Percentiles rank a stretch among this genome's conserved stretches.
Evolutionary conservation across 2,888 invertebrate species (phyloP).

Genomic region (Tetrapedia diversipes): DNA sequence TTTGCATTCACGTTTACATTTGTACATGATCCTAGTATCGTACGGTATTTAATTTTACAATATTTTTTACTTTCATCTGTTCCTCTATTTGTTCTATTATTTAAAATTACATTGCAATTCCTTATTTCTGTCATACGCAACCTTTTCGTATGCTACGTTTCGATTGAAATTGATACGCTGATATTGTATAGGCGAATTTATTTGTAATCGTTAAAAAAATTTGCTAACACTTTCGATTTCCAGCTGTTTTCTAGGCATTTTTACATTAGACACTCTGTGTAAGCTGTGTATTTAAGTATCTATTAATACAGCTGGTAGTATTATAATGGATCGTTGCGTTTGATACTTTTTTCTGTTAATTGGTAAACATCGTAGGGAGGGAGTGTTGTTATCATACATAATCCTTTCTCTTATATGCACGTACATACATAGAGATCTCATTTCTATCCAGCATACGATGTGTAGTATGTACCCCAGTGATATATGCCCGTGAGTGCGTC

Average conservation of each 20-base stretch:
- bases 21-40: too few species aligned
- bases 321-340: too few species aligned
- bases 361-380: not conserved
- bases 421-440: conserved; percentile 32
- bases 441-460: conserved; percentile 50
- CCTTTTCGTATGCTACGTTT: too few species aligned
- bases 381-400: not conserved
- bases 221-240: too few species aligned
- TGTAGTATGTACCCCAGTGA: conserved; percentile 74
- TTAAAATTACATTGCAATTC: not conserved
- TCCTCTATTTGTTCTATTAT: not conserved
- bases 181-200: too few species aligned
- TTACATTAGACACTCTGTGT: not conserved
- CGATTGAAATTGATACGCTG: too few species aligned
- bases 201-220: not conserved
- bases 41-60: too few species aligned
- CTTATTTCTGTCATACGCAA: not conserved
- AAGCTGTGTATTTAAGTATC: not conserved
- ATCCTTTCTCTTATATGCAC: not conserved
- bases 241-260: not conserved
- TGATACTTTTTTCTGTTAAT: not conserved
- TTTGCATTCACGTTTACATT: conserved; percentile 9
- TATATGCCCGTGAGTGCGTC: conserved; percentile 76
- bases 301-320: too few species aligned
- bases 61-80: not conserved